A percentile compares a stretch with the other conserved stretches of the same genome.
phyloP scores from a whole-genome alignment of 2,113 vertebrate species.

The Epinephelus fuscoguttatus region DNA sequence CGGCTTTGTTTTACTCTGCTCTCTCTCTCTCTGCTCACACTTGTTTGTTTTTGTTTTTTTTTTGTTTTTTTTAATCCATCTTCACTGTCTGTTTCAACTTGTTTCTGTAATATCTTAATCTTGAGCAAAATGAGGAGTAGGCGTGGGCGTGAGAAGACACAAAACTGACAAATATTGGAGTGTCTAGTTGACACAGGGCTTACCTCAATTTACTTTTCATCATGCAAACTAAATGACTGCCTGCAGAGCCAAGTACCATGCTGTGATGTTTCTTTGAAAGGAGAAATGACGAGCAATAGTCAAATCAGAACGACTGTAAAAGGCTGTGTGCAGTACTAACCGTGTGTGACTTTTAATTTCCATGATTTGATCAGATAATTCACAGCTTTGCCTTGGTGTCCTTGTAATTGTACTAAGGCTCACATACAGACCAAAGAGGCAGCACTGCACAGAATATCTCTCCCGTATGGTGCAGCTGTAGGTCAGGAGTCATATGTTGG shows the following conservation, averaged over 20 bases:
- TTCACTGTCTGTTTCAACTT: conserved; percentile 41
- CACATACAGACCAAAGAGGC: conserved; percentile 72
- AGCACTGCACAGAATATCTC: conserved; percentile 25
- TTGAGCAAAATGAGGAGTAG: conserved; percentile 43
- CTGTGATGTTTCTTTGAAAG: conserved; percentile 38
- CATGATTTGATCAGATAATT: conserved; percentile 64
- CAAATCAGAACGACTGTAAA: conserved; percentile 47
- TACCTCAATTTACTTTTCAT: conserved; percentile 67
- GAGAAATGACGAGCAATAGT: conserved; percentile 50
- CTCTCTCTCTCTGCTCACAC: conserved; percentile 42
- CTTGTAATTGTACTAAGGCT: conserved; percentile 37
- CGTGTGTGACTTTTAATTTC: conserved; percentile 58
- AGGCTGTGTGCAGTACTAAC: conserved; percentile 37
- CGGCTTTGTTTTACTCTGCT: conserved; percentile 45
- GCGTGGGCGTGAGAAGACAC: conserved; percentile 10
- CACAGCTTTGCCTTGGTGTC: conserved; percentile 47
- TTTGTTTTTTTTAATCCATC: conserved; percentile 33
- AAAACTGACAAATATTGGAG: conserved; percentile 55
- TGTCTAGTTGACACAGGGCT: conserved; percentile 59
- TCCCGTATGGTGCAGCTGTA: conserved; percentile 50
- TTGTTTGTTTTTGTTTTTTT: conserved; percentile 13
- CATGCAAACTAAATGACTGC: conserved; percentile 62
- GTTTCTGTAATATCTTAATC: conserved; percentile 46
- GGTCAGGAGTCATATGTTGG: conserved; percentile 66
- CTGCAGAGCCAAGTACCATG: conserved; percentile 42